phyloP scores from a whole-genome alignment of 2,888 invertebrate species.

The Uloborus plumipes region DNA sequence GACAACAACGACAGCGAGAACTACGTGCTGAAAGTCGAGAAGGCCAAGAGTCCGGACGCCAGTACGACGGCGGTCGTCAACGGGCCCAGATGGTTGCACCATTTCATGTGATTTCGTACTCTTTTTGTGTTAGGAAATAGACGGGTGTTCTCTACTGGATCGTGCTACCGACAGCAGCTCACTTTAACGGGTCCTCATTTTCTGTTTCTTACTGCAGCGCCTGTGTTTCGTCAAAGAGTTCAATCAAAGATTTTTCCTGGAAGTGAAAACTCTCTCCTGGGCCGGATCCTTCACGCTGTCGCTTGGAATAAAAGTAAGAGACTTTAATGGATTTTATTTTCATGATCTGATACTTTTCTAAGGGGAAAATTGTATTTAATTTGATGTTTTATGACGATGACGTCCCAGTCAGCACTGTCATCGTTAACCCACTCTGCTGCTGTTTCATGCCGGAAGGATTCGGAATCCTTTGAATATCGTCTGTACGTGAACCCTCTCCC shows the following conservation, averaged over 20 bases:
- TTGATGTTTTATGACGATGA: too few relatives aligned
- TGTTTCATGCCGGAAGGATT: too few relatives aligned
- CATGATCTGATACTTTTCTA: background rate
- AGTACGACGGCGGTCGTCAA: slow-evolving; percentile 7
- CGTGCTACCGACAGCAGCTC: slow-evolving; percentile 40
- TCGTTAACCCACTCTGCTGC: too few relatives aligned
- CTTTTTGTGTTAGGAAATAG: slow-evolving; percentile 46
- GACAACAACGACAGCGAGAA: slow-evolving; percentile 91
- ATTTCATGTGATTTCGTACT: slow-evolving; percentile 56
- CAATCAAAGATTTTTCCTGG: background rate
- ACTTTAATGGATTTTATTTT: background rate
- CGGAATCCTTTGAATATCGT: too few relatives aligned
- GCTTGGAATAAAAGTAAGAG: background rate
- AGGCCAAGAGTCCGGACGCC: slow-evolving; percentile 23
- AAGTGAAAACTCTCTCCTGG: background rate
- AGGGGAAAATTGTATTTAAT: too few relatives aligned
- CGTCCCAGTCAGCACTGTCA: too few relatives aligned
- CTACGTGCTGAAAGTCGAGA: slow-evolving; percentile 85
- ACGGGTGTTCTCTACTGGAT: slow-evolving; percentile 34
- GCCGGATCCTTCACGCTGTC: background rate
- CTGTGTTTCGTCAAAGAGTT: background rate
- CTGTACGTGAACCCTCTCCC: too few relatives aligned
- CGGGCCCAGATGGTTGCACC: slow-evolving; percentile 61
- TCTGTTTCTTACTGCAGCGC: background rate
- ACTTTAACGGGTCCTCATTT: slow-evolving; percentile 24